A percentile compares a stretch with the other conserved stretches of the same genome.
Evolutionary conservation across 2,888 invertebrate genomes (phyloP).

Genomic region (Lutraria lutraria): DNA sequence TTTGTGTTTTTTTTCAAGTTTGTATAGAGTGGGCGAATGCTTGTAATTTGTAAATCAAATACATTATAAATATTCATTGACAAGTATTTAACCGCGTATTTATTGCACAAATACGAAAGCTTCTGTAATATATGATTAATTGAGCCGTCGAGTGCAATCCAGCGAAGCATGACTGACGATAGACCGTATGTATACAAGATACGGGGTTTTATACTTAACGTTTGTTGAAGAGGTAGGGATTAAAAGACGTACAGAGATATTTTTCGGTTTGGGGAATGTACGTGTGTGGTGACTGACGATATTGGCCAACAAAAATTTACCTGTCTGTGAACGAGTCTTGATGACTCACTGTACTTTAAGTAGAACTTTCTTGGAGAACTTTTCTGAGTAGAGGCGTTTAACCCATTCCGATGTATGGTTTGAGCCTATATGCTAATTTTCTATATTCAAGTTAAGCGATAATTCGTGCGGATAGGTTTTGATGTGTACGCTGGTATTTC

Average conservation of each 20-base stretch:
- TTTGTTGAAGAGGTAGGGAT: neutral
- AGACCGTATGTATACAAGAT: slow-evolving; percentile 1
- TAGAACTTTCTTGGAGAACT: slow-evolving; percentile 3
- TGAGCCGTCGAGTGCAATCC: slow-evolving; percentile 1
- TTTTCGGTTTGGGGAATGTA: neutral
- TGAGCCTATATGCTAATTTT: neutral
- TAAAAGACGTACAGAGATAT: neutral
- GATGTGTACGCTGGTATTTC: neutral
- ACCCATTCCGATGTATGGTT: neutral
- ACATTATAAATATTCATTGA: neutral
- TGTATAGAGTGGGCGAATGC: neutral
- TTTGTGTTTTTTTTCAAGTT: neutral
- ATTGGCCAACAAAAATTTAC: neutral
- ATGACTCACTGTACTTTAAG: neutral
- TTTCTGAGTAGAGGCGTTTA: slow-evolving; percentile 4
- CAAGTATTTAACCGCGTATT: neutral
- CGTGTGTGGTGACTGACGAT: neutral
- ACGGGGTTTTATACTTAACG: slow-evolving; percentile 10
- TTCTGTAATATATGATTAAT: slow-evolving; percentile 10
- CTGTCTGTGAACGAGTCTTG: neutral
- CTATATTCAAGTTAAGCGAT: neutral
- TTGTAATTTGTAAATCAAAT: neutral
- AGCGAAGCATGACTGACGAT: neutral
- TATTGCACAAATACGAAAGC: neutral
- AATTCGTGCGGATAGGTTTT: neutral